Base-by-base conservation (phyloP, 2,797 vertebrate genomes). In the Peromyscus nudipes region DNA sequence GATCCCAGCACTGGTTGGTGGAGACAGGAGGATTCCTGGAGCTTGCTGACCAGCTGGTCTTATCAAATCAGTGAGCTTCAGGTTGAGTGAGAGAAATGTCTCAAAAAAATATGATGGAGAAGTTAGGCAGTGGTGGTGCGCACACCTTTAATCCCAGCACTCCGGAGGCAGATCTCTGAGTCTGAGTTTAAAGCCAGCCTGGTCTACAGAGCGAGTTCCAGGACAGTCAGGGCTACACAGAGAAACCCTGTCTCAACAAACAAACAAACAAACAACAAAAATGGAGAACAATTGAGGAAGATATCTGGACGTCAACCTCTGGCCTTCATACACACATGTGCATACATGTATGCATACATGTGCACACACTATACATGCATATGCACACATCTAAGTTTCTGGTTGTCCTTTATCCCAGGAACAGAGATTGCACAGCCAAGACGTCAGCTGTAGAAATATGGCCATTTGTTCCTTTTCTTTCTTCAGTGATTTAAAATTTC, bases 361-460 rank as follows among this genome's bases (percentile, higher is more conserved):
- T 49, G 81, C 13, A 19, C 19, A 69, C 1, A 37, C 3, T 57
- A 57, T 10, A 40, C 2, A 37, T 13, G 46, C 2, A 10, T 11
- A n/a, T 40, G 12, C 25, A 43, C 23, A 11, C 67, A 40, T n/a
- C 23, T 92, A 81, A 64, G 62, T 95, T 91, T 97, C 81, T 87
- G 86, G 49, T 64, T 97, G 71, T 93, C 88, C 81, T 94, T 94
- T 97, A 13, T 94, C 95, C 49, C 73, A 69, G 83, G 92, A 82
- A 90, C 67, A 88, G 11, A 87, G 13, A 55, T 55, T 85, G 65
- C 71, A 55, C 57, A 94, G 77, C 84, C 95, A 82, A 95, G 60
- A 62, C 91, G 84, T 89, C 92, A 92, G 64, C 73, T 94, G 6
- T 62, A 77, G 95, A 90, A 91, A 90, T 76, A 79, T 1, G 12